Evolutionary conservation across 2,888 invertebrate species (phyloP), one percentile per base, ranked within the genome.

Genomic region (Thalpophila matura): DNA sequence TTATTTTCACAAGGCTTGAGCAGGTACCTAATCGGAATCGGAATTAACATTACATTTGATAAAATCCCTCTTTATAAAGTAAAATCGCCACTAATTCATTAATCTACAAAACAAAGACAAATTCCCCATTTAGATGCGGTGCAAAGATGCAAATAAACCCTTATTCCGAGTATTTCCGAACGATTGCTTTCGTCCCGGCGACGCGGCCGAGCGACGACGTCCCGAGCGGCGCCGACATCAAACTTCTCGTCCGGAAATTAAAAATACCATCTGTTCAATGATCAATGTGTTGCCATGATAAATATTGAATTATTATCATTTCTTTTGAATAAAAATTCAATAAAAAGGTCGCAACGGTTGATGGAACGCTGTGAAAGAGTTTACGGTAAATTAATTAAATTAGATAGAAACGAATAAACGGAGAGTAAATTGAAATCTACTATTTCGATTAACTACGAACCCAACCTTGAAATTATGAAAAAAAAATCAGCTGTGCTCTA

Each of bases 71-170:
- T 46, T 57, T 38, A 66, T 35, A 24, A 33, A 31, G 29, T 27
- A 33, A 45, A 69, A 40, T 7, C 33, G n/a, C 33, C 22, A n/a
- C 31, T 51, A 49, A 51, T 38, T 60, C 26, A 60, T 60, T 57
- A 57, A 67, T 63, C 40, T 69, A 53, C 35, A 51, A 53, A 73
- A 64, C 59, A 75, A 63, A 68, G 35, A 38, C 47, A 54, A 69
- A 72, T 66, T 56, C 50, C 22, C 55, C 45, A 59, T 47, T 64
- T 67, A 51, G 58, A 68, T 57, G 53, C 57, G 53, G 62, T 67
- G 62, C 62, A 67, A 67, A 76, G 67, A 78, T 79, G 80, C 74
- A 80, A 82, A 82, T 83, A 78, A 74, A 71, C 67, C 72, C 62
- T 78, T 74, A 69, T 69, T 61, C 74, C 76, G 57, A 71, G 64